Percentiles rank a stretch among this genome's conserved stretches.
Conservation (phyloP, 1,140 invertebrate species). For the Acromyrmex heyeri region DNA sequence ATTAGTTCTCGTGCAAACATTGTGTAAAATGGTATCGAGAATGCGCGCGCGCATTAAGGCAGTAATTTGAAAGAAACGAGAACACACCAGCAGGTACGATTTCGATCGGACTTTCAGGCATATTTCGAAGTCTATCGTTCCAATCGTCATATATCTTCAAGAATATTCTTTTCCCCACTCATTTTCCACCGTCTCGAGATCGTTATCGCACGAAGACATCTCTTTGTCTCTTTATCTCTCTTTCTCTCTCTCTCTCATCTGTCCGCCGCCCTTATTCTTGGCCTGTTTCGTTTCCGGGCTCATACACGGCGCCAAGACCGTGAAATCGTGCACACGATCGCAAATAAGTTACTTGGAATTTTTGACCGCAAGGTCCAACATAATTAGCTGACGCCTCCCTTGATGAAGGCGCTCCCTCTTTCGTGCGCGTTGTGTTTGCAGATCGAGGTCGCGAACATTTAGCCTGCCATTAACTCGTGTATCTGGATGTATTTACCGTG, state of each 20-base stretch:
- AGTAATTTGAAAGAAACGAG: slow-evolving; percentile 38
- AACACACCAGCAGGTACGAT: slow-evolving; percentile 12
- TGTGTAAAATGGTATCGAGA: background rate
- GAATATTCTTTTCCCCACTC: background rate
- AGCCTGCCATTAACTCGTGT: slow-evolving; percentile 19
- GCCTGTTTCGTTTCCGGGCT: slow-evolving; percentile 19
- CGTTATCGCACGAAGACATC: slow-evolving; percentile 34
- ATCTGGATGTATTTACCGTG: background rate
- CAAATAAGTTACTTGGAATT: slow-evolving; percentile 55
- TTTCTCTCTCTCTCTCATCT: background rate
- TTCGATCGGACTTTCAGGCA: background rate
- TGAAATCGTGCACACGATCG: slow-evolving; percentile 53
- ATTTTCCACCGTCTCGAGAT: slow-evolving; percentile 56
- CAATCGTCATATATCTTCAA: background rate
- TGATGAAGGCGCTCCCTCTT: slow-evolving; percentile 39
- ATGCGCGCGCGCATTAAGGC: slow-evolving; percentile 4
- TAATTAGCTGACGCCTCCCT: slow-evolving; percentile 41
- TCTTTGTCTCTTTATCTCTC: background rate
- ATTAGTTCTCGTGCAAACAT: slow-evolving; percentile 44
- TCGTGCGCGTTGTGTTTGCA: background rate
- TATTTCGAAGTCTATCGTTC: slow-evolving; percentile 8
- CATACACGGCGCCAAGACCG: slow-evolving; percentile 19
- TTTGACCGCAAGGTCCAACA: slow-evolving; percentile 38
- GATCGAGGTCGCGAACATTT: slow-evolving; percentile 46
- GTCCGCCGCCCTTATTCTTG: slow-evolving; percentile 5